Conservation (phyloP, 2,113 vertebrate species). For the Athene noctua region DNA sequence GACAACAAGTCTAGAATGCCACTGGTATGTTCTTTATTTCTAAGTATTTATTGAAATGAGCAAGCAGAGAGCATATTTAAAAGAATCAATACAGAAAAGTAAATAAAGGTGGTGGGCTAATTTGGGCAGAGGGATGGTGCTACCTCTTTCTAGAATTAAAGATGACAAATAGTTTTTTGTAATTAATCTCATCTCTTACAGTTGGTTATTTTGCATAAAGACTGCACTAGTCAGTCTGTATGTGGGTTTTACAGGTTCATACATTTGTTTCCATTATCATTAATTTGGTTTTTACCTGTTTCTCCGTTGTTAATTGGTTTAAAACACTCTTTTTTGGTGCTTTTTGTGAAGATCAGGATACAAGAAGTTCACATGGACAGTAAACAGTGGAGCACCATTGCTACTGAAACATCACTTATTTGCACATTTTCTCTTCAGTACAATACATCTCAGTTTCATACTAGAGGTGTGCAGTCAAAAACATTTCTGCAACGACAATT, state of each 20-base stretch:
- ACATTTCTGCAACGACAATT: not conserved
- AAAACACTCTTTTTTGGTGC: not conserved
- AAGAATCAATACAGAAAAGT: not conserved
- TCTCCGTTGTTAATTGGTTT: not conserved
- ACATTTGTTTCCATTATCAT: not conserved
- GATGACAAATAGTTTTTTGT: not conserved
- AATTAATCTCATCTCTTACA: not conserved
- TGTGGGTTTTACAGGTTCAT: not conserved
- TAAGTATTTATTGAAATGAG: not conserved
- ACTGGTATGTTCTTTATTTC: not conserved
- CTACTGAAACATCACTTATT: not conserved
- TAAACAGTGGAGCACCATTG: not conserved
- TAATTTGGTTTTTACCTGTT: not conserved
- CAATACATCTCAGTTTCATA: not conserved
- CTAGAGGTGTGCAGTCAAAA: not conserved
- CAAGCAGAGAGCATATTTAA: not conserved
- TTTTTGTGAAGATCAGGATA: not conserved
- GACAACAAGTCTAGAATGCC: not conserved
- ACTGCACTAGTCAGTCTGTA: not conserved
- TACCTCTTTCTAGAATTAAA: not conserved
- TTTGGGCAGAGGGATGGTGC: not conserved
- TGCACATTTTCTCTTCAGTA: not conserved
- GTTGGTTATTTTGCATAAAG: not conserved
- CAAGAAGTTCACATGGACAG: not conserved
- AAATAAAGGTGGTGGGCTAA: not conserved